A percentile compares a stretch with the other conserved stretches of the same genome.
Evolutionary conservation across 2,888 invertebrate genomes (phyloP).

Genomic region (Acleris sparsana): DNA sequence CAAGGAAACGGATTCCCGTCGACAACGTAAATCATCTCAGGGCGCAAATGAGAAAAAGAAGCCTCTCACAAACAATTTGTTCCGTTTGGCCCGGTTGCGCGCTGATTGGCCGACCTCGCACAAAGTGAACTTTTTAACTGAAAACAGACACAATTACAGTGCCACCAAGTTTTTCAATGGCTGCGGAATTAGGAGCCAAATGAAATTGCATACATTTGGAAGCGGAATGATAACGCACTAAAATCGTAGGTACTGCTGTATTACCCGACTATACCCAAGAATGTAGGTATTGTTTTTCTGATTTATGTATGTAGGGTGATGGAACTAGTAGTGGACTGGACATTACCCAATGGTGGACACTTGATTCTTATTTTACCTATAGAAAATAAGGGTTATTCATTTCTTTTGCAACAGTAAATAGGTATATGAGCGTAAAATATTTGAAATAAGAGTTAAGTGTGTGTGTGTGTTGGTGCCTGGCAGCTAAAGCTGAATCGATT

Average conservation of each 20-base stretch:
- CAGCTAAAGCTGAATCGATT: too few species aligned
- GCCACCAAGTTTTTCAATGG: conserved; percentile 23
- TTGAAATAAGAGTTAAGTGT: too few species aligned
- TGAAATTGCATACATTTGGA: conserved; percentile 24
- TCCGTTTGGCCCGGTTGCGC: conserved; percentile 32
- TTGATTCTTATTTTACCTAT: too few species aligned
- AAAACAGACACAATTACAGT: conserved; percentile 36
- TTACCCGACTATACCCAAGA: too few species aligned
- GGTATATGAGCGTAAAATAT: too few species aligned
- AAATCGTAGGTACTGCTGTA: neutral
- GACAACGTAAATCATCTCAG: conserved; percentile 37
- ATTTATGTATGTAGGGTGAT: too few species aligned
- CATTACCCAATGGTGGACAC: too few species aligned
- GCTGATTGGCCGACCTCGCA: conserved; percentile 35
- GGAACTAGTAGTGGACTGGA: too few species aligned
- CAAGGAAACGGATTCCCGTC: conserved; percentile 32
- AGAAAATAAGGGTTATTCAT: too few species aligned
- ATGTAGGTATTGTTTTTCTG: too few species aligned
- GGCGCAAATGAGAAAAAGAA: conserved; percentile 38
- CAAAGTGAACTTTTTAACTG: conserved; percentile 37
- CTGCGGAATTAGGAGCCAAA: conserved; percentile 19
- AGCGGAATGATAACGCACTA: conserved; percentile 8
- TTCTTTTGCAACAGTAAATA: too few species aligned
- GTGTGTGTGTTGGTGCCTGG: too few species aligned
- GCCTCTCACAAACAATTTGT: conserved; percentile 38